A percentile compares a stretch with the other conserved stretches of the same genome.
Conservation (phyloP, 2,888 invertebrate genomes). For the Drosophila fulvimacula region DNA sequence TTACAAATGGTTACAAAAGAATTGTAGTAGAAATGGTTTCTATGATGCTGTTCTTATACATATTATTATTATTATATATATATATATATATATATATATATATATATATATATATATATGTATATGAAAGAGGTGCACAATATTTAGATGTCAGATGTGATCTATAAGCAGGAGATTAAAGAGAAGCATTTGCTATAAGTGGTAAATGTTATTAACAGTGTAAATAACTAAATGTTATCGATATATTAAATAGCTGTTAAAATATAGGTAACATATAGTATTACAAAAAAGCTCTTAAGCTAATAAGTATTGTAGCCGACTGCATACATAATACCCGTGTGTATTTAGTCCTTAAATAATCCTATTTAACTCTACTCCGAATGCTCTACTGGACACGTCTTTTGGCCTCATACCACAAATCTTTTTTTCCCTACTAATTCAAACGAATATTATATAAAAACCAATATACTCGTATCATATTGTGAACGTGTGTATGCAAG, state of each 20-base stretch:
- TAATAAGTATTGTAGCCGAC: no score
- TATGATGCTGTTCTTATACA: no score
- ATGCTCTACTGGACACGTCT: no score
- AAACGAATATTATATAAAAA: background rate
- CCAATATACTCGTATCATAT: background rate
- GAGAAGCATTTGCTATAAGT: background rate
- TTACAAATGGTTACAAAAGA: background rate
- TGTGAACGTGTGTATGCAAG: background rate
- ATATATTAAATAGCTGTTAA: background rate
- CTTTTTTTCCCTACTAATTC: no score
- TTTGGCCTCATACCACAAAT: no score
- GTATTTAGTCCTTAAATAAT: no score
- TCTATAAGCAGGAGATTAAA: background rate
- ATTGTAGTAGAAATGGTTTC: constrained; percentile 15
- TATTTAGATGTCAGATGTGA: background rate
- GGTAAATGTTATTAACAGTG: background rate
- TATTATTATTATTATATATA: no score
- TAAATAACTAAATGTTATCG: background rate
- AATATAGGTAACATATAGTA: background rate
- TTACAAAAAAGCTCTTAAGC: background rate
- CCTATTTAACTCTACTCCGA: no score
- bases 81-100: background rate
- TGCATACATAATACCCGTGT: no score
- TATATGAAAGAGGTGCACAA: background rate
- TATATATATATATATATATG: background rate